Evolutionary conservation across 1,140 invertebrate species (phyloP), one percentile per base, ranked within the genome.

Genomic region (Hormaphis cornu): DNA sequence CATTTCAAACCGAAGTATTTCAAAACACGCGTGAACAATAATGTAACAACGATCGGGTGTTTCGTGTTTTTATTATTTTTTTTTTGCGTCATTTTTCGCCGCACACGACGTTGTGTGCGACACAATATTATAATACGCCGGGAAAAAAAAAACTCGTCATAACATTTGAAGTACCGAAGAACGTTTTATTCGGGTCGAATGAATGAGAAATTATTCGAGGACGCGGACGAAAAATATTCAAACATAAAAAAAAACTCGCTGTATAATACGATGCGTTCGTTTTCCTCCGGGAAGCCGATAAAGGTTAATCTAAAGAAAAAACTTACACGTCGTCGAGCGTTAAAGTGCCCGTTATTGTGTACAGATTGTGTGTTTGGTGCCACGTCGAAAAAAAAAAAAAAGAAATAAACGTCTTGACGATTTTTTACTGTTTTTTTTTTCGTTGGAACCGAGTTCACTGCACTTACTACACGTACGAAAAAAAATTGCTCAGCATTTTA

Each of bases 221-320:
- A 35, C 12, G 18, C 12, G 22, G 18, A 22, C 33, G 22, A 56
- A 22, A 35, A 33, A 35, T 37, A 56, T 35, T 56, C 18, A 20
- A 30, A n/a, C 18, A 50, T 52, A 53, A 20, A 14, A 12, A 9
- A 30, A n/a, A n/a, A n/a, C n/a, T n/a, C n/a, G n/a, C n/a, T n/a
- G 35, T 30, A 44, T 63, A 28, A 16, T 33, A 20, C 9, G n/a
- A n/a, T n/a, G 3, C 10, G 18, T 44, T 37, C 18, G 2, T 20
- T 22, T 14, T 46, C 30, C 59, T 14, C 7, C 5, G 37, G 30
- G 46, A 66, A 7, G 18, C 46, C 16, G 24, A 46, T 66, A 66
- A 30, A 28, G 46, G 37, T 20, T 46, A 48, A 66, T 28, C 40
- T 66, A 30, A 50, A 66, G 18, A 48, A 40, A 33, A 48, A 56